Base-by-base conservation (phyloP, 2,797 vertebrate species). In the Mareca penelope region DNA sequence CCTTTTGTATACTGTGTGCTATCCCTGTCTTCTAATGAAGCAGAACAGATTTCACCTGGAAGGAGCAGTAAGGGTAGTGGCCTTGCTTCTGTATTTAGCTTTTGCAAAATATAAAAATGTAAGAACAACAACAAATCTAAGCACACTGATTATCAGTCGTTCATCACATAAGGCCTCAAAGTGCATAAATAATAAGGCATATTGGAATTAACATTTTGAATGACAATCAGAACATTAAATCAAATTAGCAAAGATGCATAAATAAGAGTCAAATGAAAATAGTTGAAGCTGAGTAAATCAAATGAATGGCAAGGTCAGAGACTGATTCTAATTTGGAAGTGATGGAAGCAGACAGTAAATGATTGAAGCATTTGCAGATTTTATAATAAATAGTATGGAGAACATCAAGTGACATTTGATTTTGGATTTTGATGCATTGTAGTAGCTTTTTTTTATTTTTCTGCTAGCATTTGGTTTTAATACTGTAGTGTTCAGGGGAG, bases 201-300 rank as follows among this genome's bases (percentile, higher is more conserved):
- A 81, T 69, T 79, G 68, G 72, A 40, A 37, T 94, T 76, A 91
- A 76, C 2, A 1, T 83, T 93, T 95, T 91, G 85, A 94, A 77
- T 94, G 91, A 80, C 83, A 92, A 50, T 92, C 69, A 56, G 81
- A 85, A 88, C 75, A 85, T 93, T 71, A 82, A 95, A 91, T 91
- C 87, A 73, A 94, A 90, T 93, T 85, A 85, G 81, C 73, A 93
- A 88, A 94, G 81, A 93, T 80, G 82, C 56, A 1, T 91, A 89
- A 94, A 53, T 59, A 92, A 75, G 69, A 82, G 35, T 82, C 5
- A 5, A 96, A 91, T 44, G 50, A 91, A 93, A 95, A 81, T 80
- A 79, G 50, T 88, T 95, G 73, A 91, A 60, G 91, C 83, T 93
- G 91, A 91, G 85, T 95, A 95, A 94, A 85, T 90, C 26, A 94